Evolutionary conservation across 2,113 vertebrate species (phyloP), one percentile per base, ranked within the genome.

Genomic region (Mesoclemmys tuberculata): DNA sequence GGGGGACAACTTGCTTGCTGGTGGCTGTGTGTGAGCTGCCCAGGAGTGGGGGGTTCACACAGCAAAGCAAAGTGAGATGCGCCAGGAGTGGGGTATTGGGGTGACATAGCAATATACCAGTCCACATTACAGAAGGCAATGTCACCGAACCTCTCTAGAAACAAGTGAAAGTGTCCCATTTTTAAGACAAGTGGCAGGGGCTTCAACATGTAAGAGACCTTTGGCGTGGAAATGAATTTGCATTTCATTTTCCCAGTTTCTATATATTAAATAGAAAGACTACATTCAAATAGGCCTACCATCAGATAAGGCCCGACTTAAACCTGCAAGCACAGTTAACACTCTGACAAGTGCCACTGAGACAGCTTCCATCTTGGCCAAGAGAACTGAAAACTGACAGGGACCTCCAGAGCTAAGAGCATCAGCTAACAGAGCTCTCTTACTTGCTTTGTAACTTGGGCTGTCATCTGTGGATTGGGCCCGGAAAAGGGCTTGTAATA

Each of bases 311-410:
- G 18, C 75, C 80, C 82, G 8, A 6, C 71, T 77, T 88, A 4
- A 31, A 51, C 21, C 48, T 80, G 16, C 22, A 80, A 22, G 24
- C 49, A 51, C 10, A 27, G 14, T 12, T 11, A 56, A 56, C 52
- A 12, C 31, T 71, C 27, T 77, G 12, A 46, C 26, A 77, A 44
- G 22, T 46, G 64, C n/a, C 64, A 38, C 5, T 71, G 44, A 16
- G 41, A 77, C 26, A 77, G 44, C 41, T 26, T 46, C 74, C 44
- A 38, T 71, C 64, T 5, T 88, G 55, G 9, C 21, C 51, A 16
- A 24, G 10, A 54, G 13, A 49, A 4, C 0, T 4, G 44, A 21
- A 21, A 38, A 38, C n/a, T 38, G 21, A 0, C 1, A 75, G 5
- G 1, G 13, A n/a, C n/a, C 64, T 10, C 21, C 51, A 22, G 11